Evolutionary conservation across 2,797 vertebrate genomes (phyloP), one percentile per base, ranked within the genome.

Genomic region (Peromyscus aztecus): DNA sequence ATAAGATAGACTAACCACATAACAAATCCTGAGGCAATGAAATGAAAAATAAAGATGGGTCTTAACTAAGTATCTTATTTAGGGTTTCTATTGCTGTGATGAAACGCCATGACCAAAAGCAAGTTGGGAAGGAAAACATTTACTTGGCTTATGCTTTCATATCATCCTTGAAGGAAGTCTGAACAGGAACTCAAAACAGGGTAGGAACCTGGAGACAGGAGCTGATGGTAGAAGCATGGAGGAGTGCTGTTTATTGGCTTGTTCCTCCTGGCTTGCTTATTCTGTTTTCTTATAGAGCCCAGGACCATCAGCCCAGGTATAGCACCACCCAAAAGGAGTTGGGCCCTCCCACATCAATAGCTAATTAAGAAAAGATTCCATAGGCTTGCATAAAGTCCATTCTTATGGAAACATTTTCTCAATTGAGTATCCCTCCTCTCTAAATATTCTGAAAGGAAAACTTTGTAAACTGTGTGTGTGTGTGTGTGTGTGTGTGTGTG

Each of bases 31-130:
- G 6, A n/a, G 46, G n/a, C 82, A 89, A 14, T 69, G 40, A 96
- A 93, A 67, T 83, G 43, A 95, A 49, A 61, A 85, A 76, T 46
- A 88, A 90, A 77, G 21, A 55, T 67, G 55, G 23, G 27, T 83
- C 31, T 94, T 34, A 92, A 93, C 76, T 52, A 94, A 83, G 67
- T 6, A n/a, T 9, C 75, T 77, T 4, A 16, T 6, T 27, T 31
- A 8, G 75, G 27, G 13, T 49, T 46, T 49, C 27, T 1, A 77
- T 29, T 46, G 40, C 37, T 43, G 27, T 29, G 37, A 77, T 77
- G 43, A 77, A 49, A 77, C 0, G 2, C 27, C 7, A 17, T 16
- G 43, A 31, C 40, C 13, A 77, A 77, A 77, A 77, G 75, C 43
- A 31, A 77, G 24, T 46, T 46, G 14, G 43, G 14, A 3, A 49